Base-by-base conservation (phyloP, 2,888 invertebrate genomes). In the Arctia plantaginis region DNA sequence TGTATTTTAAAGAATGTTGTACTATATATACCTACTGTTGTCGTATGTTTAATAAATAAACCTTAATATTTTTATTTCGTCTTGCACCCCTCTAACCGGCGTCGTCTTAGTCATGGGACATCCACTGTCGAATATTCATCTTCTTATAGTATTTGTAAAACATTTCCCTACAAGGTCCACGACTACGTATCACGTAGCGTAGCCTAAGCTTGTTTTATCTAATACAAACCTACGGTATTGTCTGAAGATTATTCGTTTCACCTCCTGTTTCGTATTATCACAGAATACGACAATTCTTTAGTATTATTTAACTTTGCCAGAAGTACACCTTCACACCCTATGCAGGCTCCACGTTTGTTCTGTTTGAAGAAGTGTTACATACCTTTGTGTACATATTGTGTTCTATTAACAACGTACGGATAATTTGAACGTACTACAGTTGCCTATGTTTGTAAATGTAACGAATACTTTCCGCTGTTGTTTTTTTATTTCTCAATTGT, bases 281-380 rank as follows among this genome's bases (percentile, higher is more conserved):
- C 79, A 55, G 77, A 67, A 74, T 81, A 80, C 80, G 77, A 74
- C 82, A 76, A 81, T 85, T 85, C 81, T 85, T 84, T 70, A 77
- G 79, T 69, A 47, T 65, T 76, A 73, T 76, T 76, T 76, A 55
- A 82, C 83, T 86, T 82, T 85, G 77, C 80, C 75, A 79, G 82
- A 87, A 88, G 88, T 90, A 89, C 80, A 84, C 69, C 83, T 83
- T 87, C 15, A 30, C 55, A 59, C 12, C 35, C 23, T 0, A 39
- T 35, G 33, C 33, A 35, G 44, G 64, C 71, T 71, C 64, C 71
- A 64, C 71, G n/a, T 71, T 47, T 66, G 71, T 71, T 66, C 33
- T 88, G 86, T 88, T 89, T 89, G 85, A 84, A 84, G 80, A 87
- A 82, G 84, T 84, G 85, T 86, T 84, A 75, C 71, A 77, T 84